Conservation (phyloP, 2,797 vertebrate species). For the Nannoperca obscura region DNA sequence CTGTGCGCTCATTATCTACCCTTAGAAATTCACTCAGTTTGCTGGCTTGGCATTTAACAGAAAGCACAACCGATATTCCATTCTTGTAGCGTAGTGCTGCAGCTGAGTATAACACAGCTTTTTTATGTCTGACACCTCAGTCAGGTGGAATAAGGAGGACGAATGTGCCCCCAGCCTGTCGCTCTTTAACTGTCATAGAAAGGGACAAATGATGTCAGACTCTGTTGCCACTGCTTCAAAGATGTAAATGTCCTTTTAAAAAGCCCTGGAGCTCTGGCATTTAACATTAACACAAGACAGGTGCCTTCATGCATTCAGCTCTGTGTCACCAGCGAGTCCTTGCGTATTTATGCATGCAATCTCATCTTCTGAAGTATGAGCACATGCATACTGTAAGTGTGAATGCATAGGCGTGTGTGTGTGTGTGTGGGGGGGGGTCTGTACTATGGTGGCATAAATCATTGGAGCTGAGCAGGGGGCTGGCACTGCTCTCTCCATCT, state of each 20-base stretch:
- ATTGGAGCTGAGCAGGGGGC: conserved; percentile 72
- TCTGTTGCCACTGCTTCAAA: conserved; percentile 73
- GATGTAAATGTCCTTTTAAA: conserved; percentile 74
- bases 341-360: conserved; percentile 66
- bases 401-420: conserved; percentile 43
- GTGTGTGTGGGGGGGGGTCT: conserved; percentile 46
- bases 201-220: conserved; percentile 79
- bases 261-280: conserved; percentile 68
- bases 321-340: conserved; percentile 64
- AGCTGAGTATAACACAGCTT: conserved; percentile 42
- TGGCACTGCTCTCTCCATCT: conserved; percentile 79
- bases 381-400: conserved; percentile 53
- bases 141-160: conserved; percentile 62
- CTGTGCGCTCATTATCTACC: conserved; percentile 48
- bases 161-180: conserved; percentile 58
- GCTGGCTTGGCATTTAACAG: conserved; percentile 45
- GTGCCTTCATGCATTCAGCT: conserved; percentile 66
- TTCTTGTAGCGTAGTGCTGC: conserved; percentile 21
- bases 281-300: conserved; percentile 77
- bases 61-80: conserved; percentile 21
- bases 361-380: conserved; percentile 65
- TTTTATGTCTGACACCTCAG: conserved; percentile 60
- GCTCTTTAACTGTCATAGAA: conserved; percentile 78
- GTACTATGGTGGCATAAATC: conserved; percentile 75
- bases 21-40: conserved; percentile 43